phyloP scores from a whole-genome alignment of 2,888 invertebrate species.

The Hesperia comma region DNA sequence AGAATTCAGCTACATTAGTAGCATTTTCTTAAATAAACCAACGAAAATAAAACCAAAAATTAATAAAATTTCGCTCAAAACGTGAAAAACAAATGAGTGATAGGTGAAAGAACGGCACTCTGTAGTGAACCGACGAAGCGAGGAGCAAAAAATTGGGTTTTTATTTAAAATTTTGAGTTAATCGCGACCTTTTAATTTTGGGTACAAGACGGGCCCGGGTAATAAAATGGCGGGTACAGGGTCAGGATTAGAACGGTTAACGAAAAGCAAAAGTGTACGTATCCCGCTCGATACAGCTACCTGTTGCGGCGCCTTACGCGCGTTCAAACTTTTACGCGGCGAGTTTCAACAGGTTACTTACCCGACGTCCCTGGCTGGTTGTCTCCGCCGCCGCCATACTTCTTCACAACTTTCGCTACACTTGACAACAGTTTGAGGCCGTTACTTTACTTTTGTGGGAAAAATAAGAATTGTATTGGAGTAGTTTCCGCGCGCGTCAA shows the following conservation, averaged over 20 bases:
- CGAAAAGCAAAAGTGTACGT: slow-evolving; percentile 23
- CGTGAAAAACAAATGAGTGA: too few species aligned
- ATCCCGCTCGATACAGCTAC: slow-evolving; percentile 68
- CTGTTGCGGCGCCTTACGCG: slow-evolving; percentile 67
- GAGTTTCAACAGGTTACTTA: slow-evolving; percentile 57
- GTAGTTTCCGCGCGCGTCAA: slow-evolving; percentile 56
- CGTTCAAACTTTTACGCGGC: slow-evolving; percentile 68
- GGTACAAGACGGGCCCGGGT: neutral
- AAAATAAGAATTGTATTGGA: slow-evolving; percentile 50
- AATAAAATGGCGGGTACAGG: slow-evolving; percentile 26
- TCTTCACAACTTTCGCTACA: slow-evolving; percentile 64
- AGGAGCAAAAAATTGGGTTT: neutral
- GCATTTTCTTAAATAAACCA: too few species aligned
- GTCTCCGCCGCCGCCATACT: slow-evolving; percentile 55
- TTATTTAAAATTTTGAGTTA: neutral
- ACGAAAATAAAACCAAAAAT: too few species aligned
- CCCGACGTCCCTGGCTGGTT: slow-evolving; percentile 58
- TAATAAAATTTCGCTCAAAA: too few species aligned
- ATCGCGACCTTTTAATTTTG: neutral
- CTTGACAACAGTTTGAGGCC: slow-evolving; percentile 68
- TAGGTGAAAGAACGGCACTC: too few species aligned
- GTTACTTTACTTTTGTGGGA: slow-evolving; percentile 52
- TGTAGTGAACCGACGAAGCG: too few species aligned
- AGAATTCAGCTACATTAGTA: too few species aligned
- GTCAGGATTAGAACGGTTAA: slow-evolving; percentile 19